A percentile compares a stretch with the other conserved stretches of the same genome.
Conservation (phyloP, 2,888 invertebrate genomes). For the Synergus laeviventris region DNA sequence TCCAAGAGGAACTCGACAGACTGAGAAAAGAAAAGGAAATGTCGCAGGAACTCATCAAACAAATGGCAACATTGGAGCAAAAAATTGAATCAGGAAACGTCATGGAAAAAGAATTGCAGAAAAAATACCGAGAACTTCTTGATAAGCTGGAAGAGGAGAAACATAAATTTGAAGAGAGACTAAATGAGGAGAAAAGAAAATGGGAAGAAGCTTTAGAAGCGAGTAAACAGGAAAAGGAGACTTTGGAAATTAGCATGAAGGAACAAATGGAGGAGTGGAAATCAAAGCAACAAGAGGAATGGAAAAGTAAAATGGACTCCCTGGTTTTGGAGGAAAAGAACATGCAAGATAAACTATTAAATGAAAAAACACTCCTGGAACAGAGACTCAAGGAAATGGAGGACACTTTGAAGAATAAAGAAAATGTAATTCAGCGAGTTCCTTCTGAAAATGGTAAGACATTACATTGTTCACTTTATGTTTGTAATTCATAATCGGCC, state of each 20-base stretch:
- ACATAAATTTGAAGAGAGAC: constrained; percentile 77
- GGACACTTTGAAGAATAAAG: constrained; percentile 76
- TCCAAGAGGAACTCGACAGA: constrained; percentile 75
- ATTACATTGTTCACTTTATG: background rate
- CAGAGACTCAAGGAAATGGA: constrained; percentile 72
- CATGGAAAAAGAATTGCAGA: constrained; percentile 73
- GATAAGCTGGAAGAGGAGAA: constrained; percentile 77
- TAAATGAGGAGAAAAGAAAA: constrained; percentile 77
- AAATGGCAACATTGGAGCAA: constrained; percentile 75
- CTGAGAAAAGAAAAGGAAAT: constrained; percentile 77
- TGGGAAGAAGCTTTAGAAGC: constrained; percentile 77
- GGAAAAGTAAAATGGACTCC: constrained; percentile 75
- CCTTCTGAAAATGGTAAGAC: constrained; percentile 32
- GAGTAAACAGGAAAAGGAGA: constrained; percentile 75
- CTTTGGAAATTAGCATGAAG: constrained; percentile 77
- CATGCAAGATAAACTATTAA: constrained; percentile 66
- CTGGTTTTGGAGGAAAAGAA: constrained; percentile 76
- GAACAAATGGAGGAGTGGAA: constrained; percentile 76
- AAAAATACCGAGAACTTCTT: constrained; percentile 77
- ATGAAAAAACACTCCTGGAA: constrained; percentile 72
- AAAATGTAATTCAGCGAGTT: constrained; percentile 64
- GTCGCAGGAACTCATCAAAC: constrained; percentile 77
- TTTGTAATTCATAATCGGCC: too few species aligned
- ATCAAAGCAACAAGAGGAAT: constrained; percentile 67
- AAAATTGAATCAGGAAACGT: constrained; percentile 75